These are phyloP conservation scores for Drosophila lacicola DNA, from an alignment of 2,888 invertebrate genomes.

Conservation along the genomic window DNA sequence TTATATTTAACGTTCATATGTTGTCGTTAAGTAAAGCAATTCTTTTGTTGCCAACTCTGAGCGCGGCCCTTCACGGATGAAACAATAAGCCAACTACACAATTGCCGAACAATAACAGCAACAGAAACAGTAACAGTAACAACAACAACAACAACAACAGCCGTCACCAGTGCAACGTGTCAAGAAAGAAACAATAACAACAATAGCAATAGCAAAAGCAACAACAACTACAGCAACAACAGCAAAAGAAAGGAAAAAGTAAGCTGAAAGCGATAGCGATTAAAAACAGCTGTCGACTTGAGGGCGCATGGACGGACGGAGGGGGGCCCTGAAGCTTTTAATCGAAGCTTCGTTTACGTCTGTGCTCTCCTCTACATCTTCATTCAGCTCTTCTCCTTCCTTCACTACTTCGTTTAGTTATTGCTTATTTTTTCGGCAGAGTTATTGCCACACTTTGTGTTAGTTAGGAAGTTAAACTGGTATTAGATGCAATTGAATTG, in stretches of 20 bases:
- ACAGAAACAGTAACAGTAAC: constrained; percentile 29
- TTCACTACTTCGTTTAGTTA: not conserved
- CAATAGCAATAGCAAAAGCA: constrained; percentile 13
- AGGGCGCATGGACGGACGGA: constrained; percentile 22
- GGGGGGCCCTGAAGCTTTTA: constrained; percentile 17
- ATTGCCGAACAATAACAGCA: constrained; percentile 29
- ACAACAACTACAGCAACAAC: constrained; percentile 14
- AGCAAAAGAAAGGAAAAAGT: constrained; percentile 15
- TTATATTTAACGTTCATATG: constrained; percentile 61
- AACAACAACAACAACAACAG: constrained; percentile 23
- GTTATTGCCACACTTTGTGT: not conserved
- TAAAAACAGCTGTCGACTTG: constrained; percentile 59
- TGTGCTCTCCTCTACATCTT: not conserved
- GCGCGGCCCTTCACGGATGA: constrained; percentile 22
- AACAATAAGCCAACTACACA: constrained; percentile 46
- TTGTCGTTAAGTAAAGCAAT: constrained; percentile 9
- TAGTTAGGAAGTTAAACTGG: constrained; percentile 21
- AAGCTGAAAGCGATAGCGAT: constrained; percentile 41
- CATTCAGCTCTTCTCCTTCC: too few relatives aligned
- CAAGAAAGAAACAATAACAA: constrained; percentile 29
- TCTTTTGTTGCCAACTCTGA: constrained; percentile 36
- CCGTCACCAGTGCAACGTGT: constrained; percentile 28
- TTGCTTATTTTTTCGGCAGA: not conserved
- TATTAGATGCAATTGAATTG: constrained; percentile 21
- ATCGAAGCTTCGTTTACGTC: constrained; percentile 9